phyloP scores from a whole-genome alignment of 1,140 invertebrate genomes.

The Drosophila yakuba region DNA sequence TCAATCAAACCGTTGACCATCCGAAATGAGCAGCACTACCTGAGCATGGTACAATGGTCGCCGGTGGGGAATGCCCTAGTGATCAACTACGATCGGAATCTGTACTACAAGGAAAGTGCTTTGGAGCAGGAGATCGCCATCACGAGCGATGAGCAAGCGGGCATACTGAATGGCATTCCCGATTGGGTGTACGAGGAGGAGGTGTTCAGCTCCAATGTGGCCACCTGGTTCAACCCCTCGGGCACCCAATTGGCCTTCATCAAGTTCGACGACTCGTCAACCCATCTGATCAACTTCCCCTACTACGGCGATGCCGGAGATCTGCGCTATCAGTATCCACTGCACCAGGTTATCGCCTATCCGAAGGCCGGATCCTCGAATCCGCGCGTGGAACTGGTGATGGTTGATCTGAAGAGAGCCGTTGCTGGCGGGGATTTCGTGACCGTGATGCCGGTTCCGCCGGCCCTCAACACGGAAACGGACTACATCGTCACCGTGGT shows the following conservation, averaged over 20 bases:
- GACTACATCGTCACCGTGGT: constrained; percentile 86
- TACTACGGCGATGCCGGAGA: constrained; percentile 89
- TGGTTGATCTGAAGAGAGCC: constrained; percentile 58
- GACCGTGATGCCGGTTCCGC: constrained; percentile 69
- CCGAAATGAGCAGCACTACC: constrained; percentile 40
- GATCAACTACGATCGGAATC: constrained; percentile 91
- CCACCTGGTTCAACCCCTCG: constrained; percentile 95
- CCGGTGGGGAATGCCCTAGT: constrained; percentile 87
- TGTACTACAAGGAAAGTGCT: constrained; percentile 89
- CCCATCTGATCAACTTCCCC: constrained; percentile 88
- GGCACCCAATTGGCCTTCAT: constrained; percentile 93
- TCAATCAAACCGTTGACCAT: constrained; percentile 48
- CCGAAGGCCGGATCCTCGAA: constrained; percentile 89
- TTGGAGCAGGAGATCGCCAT: constrained; percentile 85
- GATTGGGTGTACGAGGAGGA: constrained; percentile 96
- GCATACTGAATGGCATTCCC: constrained; percentile 91
- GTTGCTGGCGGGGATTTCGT: constrained; percentile 49
- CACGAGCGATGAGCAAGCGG: constrained; percentile 87
- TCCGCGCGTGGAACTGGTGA: constrained; percentile 84
- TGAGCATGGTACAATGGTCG: constrained; percentile 73
- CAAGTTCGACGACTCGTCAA: constrained; percentile 92
- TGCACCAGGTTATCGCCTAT: constrained; percentile 90
- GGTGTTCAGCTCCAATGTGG: constrained; percentile 93
- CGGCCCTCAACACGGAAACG: constrained; percentile 64
- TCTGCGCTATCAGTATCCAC: constrained; percentile 89